Conservation (phyloP, 2,797 vertebrate species). For the Microtus californicus region DNA sequence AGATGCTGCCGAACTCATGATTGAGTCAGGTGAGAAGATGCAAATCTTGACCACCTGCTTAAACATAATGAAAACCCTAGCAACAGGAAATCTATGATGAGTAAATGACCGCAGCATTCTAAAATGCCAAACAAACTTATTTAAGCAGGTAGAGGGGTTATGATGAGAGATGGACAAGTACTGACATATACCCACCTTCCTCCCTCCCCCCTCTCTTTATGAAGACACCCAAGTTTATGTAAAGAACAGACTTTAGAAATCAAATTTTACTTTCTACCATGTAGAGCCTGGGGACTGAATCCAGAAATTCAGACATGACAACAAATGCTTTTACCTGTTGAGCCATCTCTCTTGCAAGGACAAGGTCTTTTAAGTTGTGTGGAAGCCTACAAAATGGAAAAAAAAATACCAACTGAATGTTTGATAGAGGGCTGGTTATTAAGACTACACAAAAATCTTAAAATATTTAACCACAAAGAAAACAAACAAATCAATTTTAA, state of each 20-base stretch:
- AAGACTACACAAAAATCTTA: neutral
- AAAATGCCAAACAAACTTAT: constrained; percentile 95
- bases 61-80: constrained; percentile 93
- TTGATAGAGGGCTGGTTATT: neutral
- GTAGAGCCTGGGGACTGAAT: neutral
- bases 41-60: constrained; percentile 47
- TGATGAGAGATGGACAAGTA: constrained; percentile 74
- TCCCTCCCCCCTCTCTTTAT: neutral
- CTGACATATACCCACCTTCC: neutral
- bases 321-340: neutral
- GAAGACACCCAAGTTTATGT: neutral
- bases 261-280: neutral
- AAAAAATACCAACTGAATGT: neutral
- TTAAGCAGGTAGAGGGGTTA: constrained; percentile 94
- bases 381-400: neutral
- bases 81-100: constrained; percentile 95
- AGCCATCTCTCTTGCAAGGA: neutral
- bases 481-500: neutral
- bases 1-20: constrained; percentile 99
- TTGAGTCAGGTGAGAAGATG: constrained; percentile 82
- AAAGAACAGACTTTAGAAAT: neutral
- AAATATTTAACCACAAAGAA: neutral
- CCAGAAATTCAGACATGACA: neutral
- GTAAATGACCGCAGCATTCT: constrained; percentile 93
- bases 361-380: neutral